phyloP scores from a whole-genome alignment of 1,140 invertebrate genomes.

The Philaenus spumarius region DNA sequence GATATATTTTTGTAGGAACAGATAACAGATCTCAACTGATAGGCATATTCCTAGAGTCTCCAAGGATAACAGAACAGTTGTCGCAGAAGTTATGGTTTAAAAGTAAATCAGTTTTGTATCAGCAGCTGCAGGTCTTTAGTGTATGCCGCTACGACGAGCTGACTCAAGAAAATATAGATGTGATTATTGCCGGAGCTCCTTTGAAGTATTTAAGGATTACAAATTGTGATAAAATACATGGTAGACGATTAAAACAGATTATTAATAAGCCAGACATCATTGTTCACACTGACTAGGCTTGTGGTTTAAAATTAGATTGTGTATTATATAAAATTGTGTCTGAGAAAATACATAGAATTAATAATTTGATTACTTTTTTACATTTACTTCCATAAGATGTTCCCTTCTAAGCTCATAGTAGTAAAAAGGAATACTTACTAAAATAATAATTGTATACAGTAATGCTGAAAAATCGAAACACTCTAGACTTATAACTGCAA shows the following conservation, averaged over 20 bases:
- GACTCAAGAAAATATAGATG: slow-evolving; percentile 15
- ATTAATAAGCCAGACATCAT: neutral
- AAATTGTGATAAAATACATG: slow-evolving; percentile 12
- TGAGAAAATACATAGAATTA: too few species aligned
- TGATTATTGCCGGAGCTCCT: slow-evolving; percentile 8
- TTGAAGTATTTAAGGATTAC: slow-evolving; percentile 4
- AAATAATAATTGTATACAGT: too few species aligned
- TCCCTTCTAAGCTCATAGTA: too few species aligned
- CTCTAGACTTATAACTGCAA: too few species aligned
- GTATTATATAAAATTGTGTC: too few species aligned
- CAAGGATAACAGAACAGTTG: slow-evolving; percentile 24
- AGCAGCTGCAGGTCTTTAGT: slow-evolving; percentile 25
- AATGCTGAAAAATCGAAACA: too few species aligned
- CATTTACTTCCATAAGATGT: too few species aligned
- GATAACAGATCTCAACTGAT: slow-evolving; percentile 18
- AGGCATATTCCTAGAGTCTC: slow-evolving; percentile 32
- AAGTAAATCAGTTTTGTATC: neutral
- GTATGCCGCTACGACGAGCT: slow-evolving; percentile 28
- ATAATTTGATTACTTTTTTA: too few species aligned
- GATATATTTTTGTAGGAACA: slow-evolving; percentile 10
- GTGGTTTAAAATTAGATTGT: too few species aligned
- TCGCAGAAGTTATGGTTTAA: slow-evolving; percentile 16
- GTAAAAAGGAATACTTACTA: too few species aligned
- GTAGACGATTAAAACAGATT: slow-evolving; percentile 9
- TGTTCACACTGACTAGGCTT: slow-evolving; percentile 6